A percentile compares a stretch with the other conserved stretches of the same genome.
phyloP scores from a whole-genome alignment of 2,113 vertebrate species.

The Xenopus borealis region DNA sequence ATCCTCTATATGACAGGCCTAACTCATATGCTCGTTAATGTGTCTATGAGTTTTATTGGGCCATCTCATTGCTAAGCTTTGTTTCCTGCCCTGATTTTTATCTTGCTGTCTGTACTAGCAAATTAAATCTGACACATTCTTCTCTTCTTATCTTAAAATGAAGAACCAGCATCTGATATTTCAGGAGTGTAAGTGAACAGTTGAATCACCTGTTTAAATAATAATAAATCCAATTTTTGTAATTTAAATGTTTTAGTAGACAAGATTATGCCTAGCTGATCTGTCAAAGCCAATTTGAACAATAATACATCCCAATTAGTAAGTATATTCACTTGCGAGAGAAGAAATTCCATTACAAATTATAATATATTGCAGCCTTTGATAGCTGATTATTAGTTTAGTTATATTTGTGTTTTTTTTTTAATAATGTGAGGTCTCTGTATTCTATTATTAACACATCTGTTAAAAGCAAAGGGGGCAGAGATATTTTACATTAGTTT shows the following conservation, averaged over 20 bases:
- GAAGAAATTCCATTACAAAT: too few relatives aligned
- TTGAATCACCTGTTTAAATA: conserved; percentile 17
- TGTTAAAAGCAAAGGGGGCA: too few relatives aligned
- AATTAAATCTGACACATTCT: conserved; percentile 16
- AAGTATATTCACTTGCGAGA: neutral
- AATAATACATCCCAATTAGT: conserved; percentile 10
- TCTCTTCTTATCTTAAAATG: neutral
- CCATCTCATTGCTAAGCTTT: conserved; percentile 3
- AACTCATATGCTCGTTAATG: too few relatives aligned
- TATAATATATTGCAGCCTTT: too few relatives aligned
- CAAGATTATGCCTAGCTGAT: conserved; percentile 1
- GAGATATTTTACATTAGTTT: too few relatives aligned
- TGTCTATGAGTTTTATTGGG: neutral
- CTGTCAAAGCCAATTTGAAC: conserved; percentile 17
- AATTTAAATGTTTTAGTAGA: conserved; percentile 2
- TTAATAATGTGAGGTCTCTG: too few relatives aligned
- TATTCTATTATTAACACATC: too few relatives aligned
- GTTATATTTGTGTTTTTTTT: too few relatives aligned
- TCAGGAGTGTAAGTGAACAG: conserved; percentile 1
- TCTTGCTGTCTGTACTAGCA: neutral
- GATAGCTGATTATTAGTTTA: too few relatives aligned
- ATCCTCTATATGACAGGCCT: too few relatives aligned
- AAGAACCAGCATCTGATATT: conserved; percentile 4
- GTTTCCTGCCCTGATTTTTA: conserved; percentile 7
- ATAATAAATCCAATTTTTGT: conserved; percentile 6